Evolutionary conservation across 2,797 vertebrate genomes (phyloP), one percentile per base, ranked within the genome.

Genomic region (Danio aesculapii): DNA sequence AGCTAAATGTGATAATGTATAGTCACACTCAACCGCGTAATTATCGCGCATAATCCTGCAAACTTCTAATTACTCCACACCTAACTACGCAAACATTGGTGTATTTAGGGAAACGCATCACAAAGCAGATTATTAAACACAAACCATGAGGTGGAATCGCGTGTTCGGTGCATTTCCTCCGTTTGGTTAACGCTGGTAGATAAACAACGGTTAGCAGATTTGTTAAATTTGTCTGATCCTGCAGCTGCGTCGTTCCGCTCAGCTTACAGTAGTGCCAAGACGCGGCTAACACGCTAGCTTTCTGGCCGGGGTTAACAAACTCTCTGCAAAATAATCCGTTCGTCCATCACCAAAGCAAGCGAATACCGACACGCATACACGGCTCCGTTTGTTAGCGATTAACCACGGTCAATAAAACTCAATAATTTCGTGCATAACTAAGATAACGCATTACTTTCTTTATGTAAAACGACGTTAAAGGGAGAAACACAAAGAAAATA

Each of bases 401-500:
- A 88, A 84, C 78, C 88, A 90, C 84, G 75, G 82, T 50, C 69
- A 74, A 75, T 43, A 55, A 80, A 77, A 71, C 4, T 14, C 19
- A 76, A 79, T 47, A 74, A 67, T 77, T 86, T 86, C 70, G 53
- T 53, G 81, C 73, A 75, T 85, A 80, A 85, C 85, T 75, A 72
- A 91, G 87, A 66, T 86, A 77, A 90, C 88, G 86, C 75, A 83
- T 78, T 89, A 90, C 91, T 94, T 93, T 86, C 91, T 84, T 85
- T 90, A 90, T 92, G 90, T 92, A 91, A 94, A 93, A 91, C 91
- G 92, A 92, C 89, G 92, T 88, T 90, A 93, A 93, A 94, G 90
- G 89, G 90, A 92, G 90, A 94, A 93, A 95, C 95, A 95, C 94
- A 95, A 95, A 95, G 94, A 94, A 92, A 94, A 94, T 87, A 93